Evolutionary conservation across 2,797 vertebrate species (phyloP).

Genomic region (Paguma larvata): DNA sequence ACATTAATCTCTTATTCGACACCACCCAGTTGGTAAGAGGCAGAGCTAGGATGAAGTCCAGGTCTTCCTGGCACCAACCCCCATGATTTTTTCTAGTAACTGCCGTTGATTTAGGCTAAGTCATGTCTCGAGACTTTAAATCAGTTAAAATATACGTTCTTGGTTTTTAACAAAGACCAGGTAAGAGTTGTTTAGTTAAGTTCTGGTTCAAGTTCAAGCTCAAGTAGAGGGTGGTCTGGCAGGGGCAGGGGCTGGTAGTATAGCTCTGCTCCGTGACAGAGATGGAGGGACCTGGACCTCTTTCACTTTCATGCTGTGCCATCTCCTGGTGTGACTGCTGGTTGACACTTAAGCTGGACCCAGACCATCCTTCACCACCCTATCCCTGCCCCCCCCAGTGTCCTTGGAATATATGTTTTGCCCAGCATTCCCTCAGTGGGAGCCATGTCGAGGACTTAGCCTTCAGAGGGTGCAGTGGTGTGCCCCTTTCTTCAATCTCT

Average conservation of each 20-base stretch:
- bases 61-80: background rate
- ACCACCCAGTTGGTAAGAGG: background rate
- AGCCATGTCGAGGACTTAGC: background rate
- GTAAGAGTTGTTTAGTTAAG: background rate
- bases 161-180: background rate
- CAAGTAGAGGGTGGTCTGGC: background rate
- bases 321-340: no score
- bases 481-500: background rate
- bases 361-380: background rate
- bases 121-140: background rate
- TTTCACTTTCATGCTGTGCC: background rate
- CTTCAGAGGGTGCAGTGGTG: background rate
- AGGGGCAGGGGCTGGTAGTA: background rate
- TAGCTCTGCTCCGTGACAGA: background rate
- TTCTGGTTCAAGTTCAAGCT: background rate
- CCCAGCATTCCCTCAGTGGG: background rate
- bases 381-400: no score
- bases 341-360: background rate
- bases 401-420: background rate
- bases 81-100: background rate
- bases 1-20: background rate
- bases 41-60: background rate
- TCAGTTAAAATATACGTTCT: background rate
- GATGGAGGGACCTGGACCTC: background rate
- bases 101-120: background rate